Evolutionary conservation across 2,888 invertebrate species (phyloP), one percentile per base, ranked within the genome.

Genomic region (Acheta domesticus): DNA sequence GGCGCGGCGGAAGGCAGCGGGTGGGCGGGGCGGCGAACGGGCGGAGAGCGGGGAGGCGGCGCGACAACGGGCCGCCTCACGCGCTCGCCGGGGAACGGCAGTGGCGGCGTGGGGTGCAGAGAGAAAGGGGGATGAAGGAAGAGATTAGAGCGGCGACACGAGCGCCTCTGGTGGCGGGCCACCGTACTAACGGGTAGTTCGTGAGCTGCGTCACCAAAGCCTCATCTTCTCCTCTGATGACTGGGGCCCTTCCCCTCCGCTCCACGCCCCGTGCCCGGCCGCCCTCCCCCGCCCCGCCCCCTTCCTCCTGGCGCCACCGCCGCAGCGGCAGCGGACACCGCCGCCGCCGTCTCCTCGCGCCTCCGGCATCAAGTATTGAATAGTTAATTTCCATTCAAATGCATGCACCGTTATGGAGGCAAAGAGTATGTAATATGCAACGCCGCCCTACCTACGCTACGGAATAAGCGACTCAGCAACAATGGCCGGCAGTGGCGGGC

Each of bases 301-400:
- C 62, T 14, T n/a, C 16, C 11, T n/a, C 16, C n/a, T 8, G 62
- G 23, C 82, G 82, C 80, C 80, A 80, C 83, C 81, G 74, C 78
- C 77, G 82, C 77, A 81, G 77, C 78, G 79, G 80, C 80, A 80
- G 81, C 62, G 62, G 62, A 62, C 62, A 62, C 62, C 62, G 62
- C 62, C 62, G 62, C 62, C n/a, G n/a, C 62, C 62, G 62, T n/a
- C 62, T 14, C 62, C n/a, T 82, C 82, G 83, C 83, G 83, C 83
- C 82, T 83, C 83, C 83, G 82, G 83, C 83, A 83, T 83, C 83
- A 84, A 82, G 83, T 83, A 84, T 83, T 84, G 84, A 84, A 85
- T 85, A 84, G 84, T 85, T 85, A 85, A 85, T 85, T 85, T 85
- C 84, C 83, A 85, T 85, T 85, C 83, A 84, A 84, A 83, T 84